Evolutionary conservation across 1,140 invertebrate genomes (phyloP), one percentile per base, ranked within the genome.

Genomic region (Euwallacea fornicatus): DNA sequence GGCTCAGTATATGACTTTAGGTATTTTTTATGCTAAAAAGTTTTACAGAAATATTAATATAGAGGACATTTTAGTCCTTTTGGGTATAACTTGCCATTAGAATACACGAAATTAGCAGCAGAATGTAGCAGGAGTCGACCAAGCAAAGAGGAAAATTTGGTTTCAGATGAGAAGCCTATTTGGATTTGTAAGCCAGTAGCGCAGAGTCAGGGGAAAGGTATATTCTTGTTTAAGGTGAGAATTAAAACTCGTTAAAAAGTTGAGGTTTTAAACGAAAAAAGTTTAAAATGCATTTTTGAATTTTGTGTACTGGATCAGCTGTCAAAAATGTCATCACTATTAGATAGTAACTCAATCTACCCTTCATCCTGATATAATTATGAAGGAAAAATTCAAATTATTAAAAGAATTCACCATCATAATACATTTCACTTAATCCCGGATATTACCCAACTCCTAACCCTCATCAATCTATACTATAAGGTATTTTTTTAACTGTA

Each of bases 161-260:
- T 78, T 76, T 76, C 78, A 9, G 83, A 81, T 63, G 84, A 84
- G 2, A 80, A 79, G 63, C 81, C 80, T 68, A 86, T 92, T 13
- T 95, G 93, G 93, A 95, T 95, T 67, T 94, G 91, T 78, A 95
- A 95, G 77, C 93, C 93, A 7, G 91, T 93, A 0, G 90, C 91
- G 0, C 88, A 92, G 78, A 94, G 92, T 74, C 90, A 94, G 82
- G 93, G 93, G 0, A 85, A 87, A 77, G 93, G 93, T 54, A 94
- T 95, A 72, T 91, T 91, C 79, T 78, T 95, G 11, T 94, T 94
- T 82, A 85, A 89, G 75, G 91, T 92, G 84, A 41, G 3, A 8
- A 8, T 33, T 42, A 43, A 11, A 9, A 42, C 10, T 33, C 21
- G 9, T 44, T 11, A 0, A 10, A 61, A 61, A 61, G 10, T 11